Base-by-base conservation (phyloP, 1,140 invertebrate genomes). In the Dinothrombium tinctorium region DNA sequence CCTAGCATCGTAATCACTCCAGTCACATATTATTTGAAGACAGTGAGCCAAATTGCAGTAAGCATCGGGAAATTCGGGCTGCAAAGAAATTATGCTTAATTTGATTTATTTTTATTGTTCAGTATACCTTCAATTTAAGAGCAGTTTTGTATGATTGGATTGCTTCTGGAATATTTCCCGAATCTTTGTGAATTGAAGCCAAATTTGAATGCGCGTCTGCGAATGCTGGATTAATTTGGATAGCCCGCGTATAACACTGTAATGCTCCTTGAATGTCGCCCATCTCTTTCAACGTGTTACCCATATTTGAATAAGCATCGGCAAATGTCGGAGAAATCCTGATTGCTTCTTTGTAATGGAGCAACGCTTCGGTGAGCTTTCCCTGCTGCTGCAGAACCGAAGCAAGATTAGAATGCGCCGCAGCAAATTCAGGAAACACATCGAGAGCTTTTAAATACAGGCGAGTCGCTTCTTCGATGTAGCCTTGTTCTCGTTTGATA, bases 1-100 rank as follows among this genome's bases (percentile, higher is more conserved):
- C 44, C 92, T 64, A 2, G 72, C 62, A 38, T 90, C 82, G 59
- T 99, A 99, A 56, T 94, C 84, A 4, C 77, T 80, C 92, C 94
- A 99, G 59, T 98, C 86, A 59, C 94, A 98, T 2, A 98, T 80
- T 51, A 99, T 96, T 56, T 98, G 92, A 41, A 95, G 64, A 61
- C 94, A 98, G 61, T 99, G 94, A 1, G 86, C 83, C 49, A 99
- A 66, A 66, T 98, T 99, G 60, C 92, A 98, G 59, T 90, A 99
- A 0, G 94, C 94, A 66, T 99, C 94, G 0, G 92, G 89, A 58
- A 98, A 99, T 59, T 99, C 89, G 11, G 89, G 84, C 29, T 38
- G 15, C 11, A 38, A 38, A 37, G 12, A 12, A 33, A 41, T 41
- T 8, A 20, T 36, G 12, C 12, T 12, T 12, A 40, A 15, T 42